phyloP scores from a whole-genome alignment of 2,113 vertebrate species.

The Gymnorhina tibicen region DNA sequence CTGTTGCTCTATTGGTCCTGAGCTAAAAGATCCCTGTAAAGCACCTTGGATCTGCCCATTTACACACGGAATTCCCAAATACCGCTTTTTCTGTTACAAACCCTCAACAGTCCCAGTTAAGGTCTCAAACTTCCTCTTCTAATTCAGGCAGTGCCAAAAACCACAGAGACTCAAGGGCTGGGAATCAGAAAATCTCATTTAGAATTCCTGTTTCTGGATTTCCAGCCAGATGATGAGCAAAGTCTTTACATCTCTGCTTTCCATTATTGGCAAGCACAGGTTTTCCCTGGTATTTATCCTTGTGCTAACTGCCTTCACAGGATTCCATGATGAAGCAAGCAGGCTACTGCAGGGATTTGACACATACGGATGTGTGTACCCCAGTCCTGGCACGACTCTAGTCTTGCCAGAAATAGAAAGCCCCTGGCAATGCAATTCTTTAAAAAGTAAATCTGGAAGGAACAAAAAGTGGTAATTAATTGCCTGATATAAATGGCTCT shows the following conservation, averaged over 20 bases:
- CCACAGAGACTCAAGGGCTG: neutral
- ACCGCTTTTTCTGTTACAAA: neutral
- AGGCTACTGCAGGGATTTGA: neutral
- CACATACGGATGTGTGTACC: neutral
- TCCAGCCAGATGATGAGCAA: neutral
- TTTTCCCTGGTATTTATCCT: neutral
- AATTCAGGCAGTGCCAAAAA: neutral
- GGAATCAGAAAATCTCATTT: neutral
- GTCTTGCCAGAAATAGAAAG: neutral
- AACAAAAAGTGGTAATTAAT: slow-evolving; percentile 29
- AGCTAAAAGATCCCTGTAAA: neutral
- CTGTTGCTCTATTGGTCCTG: neutral
- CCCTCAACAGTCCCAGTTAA: neutral
- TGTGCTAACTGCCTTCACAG: neutral
- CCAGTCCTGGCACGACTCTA: neutral
- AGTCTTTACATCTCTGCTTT: neutral
- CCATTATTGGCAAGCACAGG: neutral
- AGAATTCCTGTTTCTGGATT: neutral
- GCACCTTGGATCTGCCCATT: neutral
- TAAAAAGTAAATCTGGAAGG: neutral
- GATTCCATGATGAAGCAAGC: neutral
- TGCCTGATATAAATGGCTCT: neutral
- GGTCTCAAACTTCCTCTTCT: neutral
- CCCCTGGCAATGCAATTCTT: neutral
- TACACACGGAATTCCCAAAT: neutral